Evolutionary conservation across 2,113 vertebrate species (phyloP), one percentile per base, ranked within the genome.

Genomic region (Mirza zaza): DNA sequence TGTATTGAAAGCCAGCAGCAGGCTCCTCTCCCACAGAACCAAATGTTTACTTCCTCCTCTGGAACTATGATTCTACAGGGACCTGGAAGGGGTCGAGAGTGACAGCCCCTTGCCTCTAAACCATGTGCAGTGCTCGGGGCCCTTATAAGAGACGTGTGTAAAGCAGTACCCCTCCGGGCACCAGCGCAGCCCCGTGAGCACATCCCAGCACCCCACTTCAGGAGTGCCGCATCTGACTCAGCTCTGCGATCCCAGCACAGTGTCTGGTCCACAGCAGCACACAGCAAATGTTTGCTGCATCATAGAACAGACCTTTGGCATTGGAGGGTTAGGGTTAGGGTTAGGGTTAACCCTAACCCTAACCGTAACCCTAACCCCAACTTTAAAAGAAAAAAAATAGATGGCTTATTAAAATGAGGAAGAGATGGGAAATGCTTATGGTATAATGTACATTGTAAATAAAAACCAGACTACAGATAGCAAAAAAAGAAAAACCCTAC

Each of bases 371-470:
- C n/a, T n/a, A 92, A 93, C 90, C 21, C 39, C 79, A 79, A 21
- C 36, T 86, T 36, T n/a, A 87, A 63, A 70, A 82, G 57, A 20
- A 34, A 15, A 39, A 17, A 14, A 73, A 21, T 8, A 42, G 17
- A 71, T 27, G 36, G 17, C 32, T 63, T 65, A 67, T 86, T 65
- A 93, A 68, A 68, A 79, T 81, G 67, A 82, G 0, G 7, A 85
- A 76, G 77, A 63, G 11, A 87, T 23, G 39, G 32, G 34, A 70
- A 36, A 71, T 23, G 6, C 21, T 82, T 42, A 81, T 36, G 25
- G n/a, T 36, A 55, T 45, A 86, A 80, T 29, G 12, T 89, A 84
- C 50, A 4, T 52, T 87, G 25, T 70, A 32, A 91, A 90, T 97
- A 94, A 91, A 90, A 97, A 94, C 34, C 52, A 68, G 50, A 71